Evolutionary conservation across 2,888 invertebrate species (phyloP), one percentile per base, ranked within the genome.

Genomic region (Lysandra coridon): DNA sequence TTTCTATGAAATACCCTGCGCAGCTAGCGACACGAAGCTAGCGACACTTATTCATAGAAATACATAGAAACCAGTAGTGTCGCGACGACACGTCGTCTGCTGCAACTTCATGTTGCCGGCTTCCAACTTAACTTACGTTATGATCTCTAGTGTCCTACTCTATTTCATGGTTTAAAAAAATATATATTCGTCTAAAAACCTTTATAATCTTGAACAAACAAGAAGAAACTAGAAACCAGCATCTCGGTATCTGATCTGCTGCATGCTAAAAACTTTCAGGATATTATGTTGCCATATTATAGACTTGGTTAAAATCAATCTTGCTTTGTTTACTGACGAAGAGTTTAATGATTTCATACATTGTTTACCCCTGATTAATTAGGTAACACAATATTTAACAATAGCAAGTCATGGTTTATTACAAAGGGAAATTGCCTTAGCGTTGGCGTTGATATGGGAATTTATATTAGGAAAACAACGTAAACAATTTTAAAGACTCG

Each of bases 341-440:
- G 12, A 33, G 4, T 57, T 57, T 49, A 53, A 53, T 10, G 53
- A 57, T 53, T 76, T 33, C 57, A 76, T 53, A 53, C 30, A 14
- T 14, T 76, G 53, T 76, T 30, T 33, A 49, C 4, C 7, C 10
- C 49, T 75, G 44, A 75, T 75, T 75, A 75, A 75, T 75, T 44
- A 23, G 49, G 23, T 49, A 75, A 75, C 17, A 75, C 14, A 75
- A 14, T 23, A n/a, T 49, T n/a, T 10, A 74, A 74, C 40, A 74
- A 74, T 1, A 44, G 44, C n/a, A 40, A 40, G 69, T 69, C 69
- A 69, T 37, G 69, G 33, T 69, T 33, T 37, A 14, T 69, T 37
- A 33, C 1, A 5, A 69, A 64, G 64, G 12, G 2, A 64, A 37
- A 64, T 64, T 69, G 30, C 37, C 33, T 37, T 69, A 69, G 33